These are phyloP conservation scores for Melanchra persicariae DNA, from an alignment of 2,888 invertebrate species.

Conservation along the genomic window DNA sequence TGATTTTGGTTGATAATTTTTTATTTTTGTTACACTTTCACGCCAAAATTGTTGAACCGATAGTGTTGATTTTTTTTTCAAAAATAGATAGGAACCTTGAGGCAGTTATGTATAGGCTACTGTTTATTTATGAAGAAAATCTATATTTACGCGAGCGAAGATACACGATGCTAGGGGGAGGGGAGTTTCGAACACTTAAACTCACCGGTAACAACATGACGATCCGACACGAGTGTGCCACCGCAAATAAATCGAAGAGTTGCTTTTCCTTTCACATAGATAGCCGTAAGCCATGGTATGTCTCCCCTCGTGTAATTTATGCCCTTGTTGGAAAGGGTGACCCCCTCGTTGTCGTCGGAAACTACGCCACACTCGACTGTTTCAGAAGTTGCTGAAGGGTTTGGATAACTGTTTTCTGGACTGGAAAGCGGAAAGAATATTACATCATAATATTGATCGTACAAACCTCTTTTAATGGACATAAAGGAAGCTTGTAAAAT, in stretches of 20 bases:
- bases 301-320: not conserved
- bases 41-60: no score
- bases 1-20: no score
- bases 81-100: no score
- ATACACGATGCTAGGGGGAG: no score
- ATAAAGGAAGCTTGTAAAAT: no score
- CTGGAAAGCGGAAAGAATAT: not conserved
- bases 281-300: not conserved
- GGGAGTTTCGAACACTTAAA: not conserved
- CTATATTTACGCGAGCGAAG: no score
- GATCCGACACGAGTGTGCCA: not conserved
- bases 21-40: no score
- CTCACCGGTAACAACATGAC: not conserved
- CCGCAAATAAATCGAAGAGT: not conserved
- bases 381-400: not conserved
- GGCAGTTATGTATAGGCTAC: no score
- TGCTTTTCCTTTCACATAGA: slow-evolving; percentile 71
- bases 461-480: no score
- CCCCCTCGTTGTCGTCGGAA: not conserved
- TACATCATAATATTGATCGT: no score
- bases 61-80: no score
- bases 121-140: no score
- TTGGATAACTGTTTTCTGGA: not conserved
- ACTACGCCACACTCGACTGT: not conserved
- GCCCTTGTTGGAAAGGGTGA: not conserved